A percentile compares a stretch with the other conserved stretches of the same genome.
phyloP scores from a whole-genome alignment of 1,140 invertebrate species.

The Agrilus planipennis region DNA sequence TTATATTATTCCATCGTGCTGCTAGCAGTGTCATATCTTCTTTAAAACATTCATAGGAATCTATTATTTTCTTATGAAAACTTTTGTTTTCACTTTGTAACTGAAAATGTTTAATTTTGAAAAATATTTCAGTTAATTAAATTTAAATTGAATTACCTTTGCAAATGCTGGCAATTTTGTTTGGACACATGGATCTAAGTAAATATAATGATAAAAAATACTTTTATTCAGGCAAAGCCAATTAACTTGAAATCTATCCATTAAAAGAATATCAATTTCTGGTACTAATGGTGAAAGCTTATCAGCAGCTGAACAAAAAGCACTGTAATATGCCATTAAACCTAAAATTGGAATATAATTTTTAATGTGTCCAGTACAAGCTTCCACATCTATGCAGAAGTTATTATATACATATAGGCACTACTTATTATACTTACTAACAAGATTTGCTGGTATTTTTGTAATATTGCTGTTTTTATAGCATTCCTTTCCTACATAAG shows the following conservation, averaged over 20 bases:
- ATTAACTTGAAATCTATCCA: conserved; percentile 11
- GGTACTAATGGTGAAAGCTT: conserved; percentile 9
- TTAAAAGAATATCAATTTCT: conserved; percentile 12
- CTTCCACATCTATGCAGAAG: not conserved
- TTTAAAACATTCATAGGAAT: conserved; percentile 6
- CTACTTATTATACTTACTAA: not conserved
- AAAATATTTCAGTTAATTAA: not conserved
- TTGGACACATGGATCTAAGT: conserved; percentile 6
- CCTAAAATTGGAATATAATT: conserved; percentile 6
- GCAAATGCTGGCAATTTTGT: conserved; percentile 9
- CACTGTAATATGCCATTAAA: conserved; percentile 13
- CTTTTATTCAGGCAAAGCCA: conserved; percentile 12
- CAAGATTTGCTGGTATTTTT: not conserved
- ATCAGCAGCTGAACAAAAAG: conserved; percentile 14
- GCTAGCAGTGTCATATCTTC: conserved; percentile 9
- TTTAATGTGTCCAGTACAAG: not conserved
- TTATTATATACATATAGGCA: no score
- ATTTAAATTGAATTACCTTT: conserved; percentile 7
- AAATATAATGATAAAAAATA: conserved; percentile 13
- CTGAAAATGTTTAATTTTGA: not conserved
- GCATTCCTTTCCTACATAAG: conserved; percentile 2
- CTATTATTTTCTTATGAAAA: conserved; percentile 2
- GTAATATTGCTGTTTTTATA: conserved; percentile 1
- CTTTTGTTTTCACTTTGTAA: conserved; percentile 1
- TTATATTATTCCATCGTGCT: conserved; percentile 1